phyloP scores from a whole-genome alignment of 2,113 vertebrate genomes.

The Sorex fumeus region DNA sequence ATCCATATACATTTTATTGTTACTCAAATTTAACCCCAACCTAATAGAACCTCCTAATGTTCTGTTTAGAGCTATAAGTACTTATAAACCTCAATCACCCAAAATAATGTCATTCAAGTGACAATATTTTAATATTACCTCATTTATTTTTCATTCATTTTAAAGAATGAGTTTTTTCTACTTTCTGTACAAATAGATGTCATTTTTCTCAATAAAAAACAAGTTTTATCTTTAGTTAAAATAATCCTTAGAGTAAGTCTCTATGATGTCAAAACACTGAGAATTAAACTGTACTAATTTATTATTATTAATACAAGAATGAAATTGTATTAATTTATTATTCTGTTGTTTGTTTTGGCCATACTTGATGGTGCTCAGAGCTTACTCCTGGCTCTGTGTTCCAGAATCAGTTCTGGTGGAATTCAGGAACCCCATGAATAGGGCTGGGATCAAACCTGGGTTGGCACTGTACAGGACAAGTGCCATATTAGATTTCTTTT shows the following conservation, averaged over 20 bases:
- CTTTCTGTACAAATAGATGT: slow-evolving; percentile 45
- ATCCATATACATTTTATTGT: not conserved
- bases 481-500: no score
- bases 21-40: not conserved
- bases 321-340: no score
- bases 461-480: no score
- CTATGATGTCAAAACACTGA: not conserved
- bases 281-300: not conserved
- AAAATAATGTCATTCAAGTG: slow-evolving; percentile 1
- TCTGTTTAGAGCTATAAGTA: not conserved
- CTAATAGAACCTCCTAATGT: not conserved
- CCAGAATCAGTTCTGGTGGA: no score
- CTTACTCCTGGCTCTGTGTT: no score
- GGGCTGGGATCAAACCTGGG: no score
- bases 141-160: not conserved
- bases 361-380: no score
- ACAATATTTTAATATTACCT: not conserved
- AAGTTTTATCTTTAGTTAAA: not conserved
- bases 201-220: not conserved
- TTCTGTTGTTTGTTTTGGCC: no score
- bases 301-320: no score
- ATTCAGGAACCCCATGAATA: no score
- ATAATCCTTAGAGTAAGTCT: slow-evolving; percentile 33
- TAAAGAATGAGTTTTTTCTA: slow-evolving; percentile 5
- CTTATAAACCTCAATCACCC: not conserved